These are phyloP conservation scores for Platichthys stellatus DNA, from an alignment of 2,113 vertebrate species.

Conservation along the genomic window DNA sequence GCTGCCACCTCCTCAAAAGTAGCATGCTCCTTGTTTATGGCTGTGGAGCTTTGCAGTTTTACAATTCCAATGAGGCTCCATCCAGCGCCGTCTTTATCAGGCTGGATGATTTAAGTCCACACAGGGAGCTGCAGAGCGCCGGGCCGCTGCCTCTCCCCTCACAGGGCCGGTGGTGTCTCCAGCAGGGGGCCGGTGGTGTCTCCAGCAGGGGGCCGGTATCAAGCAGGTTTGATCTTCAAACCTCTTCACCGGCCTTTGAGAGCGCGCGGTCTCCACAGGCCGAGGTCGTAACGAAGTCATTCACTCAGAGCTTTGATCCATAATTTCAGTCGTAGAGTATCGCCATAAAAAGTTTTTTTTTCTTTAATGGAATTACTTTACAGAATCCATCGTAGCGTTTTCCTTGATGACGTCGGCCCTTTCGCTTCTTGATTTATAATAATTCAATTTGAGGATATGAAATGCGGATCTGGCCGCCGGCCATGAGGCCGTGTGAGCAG, in stretches of 20 bases:
- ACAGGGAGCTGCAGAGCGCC: slow-evolving; percentile 46
- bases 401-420: neutral
- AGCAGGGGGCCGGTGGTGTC: slow-evolving; percentile 9
- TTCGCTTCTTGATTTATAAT: slow-evolving; percentile 25
- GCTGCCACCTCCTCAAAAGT: slow-evolving; percentile 61
- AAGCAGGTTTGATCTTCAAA: slow-evolving; percentile 63
- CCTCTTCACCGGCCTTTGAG: slow-evolving; percentile 45
- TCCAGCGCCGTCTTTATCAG: slow-evolving; percentile 60
- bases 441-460: slow-evolving; percentile 22
- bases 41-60: slow-evolving; percentile 55
- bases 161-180: slow-evolving; percentile 10
- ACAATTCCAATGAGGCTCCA: slow-evolving; percentile 70
- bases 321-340: slow-evolving; percentile 26
- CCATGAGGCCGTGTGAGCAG: neutral
- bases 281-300: slow-evolving; percentile 22
- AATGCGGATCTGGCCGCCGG: slow-evolving; percentile 12
- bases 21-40: slow-evolving; percentile 60
- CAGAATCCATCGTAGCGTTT: neutral
- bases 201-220: slow-evolving; percentile 11
- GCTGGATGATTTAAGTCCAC: slow-evolving; percentile 64
- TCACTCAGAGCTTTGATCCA: slow-evolving; percentile 44
- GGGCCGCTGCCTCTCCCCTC: neutral
- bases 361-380: slow-evolving; percentile 22
- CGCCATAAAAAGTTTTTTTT: neutral
- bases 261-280: slow-evolving; percentile 19